Conservation (phyloP, 2,797 vertebrate genomes). For the Coendou prehensilis region DNA sequence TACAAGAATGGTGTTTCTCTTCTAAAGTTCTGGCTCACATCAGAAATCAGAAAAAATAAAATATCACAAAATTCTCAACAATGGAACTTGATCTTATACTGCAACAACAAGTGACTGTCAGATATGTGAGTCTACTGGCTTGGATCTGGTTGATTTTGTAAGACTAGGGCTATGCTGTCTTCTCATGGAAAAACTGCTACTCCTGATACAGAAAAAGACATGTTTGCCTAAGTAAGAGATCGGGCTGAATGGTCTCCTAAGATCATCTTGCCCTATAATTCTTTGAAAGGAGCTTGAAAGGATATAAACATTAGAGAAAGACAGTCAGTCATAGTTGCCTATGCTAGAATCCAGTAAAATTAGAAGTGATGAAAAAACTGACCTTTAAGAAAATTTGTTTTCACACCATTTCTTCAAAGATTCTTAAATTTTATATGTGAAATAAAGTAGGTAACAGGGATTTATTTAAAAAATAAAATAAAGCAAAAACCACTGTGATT, state of each 20-base stretch:
- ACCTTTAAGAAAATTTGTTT: conserved; percentile 48
- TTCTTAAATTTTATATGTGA: conserved; percentile 13
- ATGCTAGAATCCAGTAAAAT: conserved; percentile 17
- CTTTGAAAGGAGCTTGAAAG: conserved; percentile 20
- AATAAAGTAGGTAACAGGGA: background rate
- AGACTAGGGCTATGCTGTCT: background rate
- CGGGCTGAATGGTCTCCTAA: background rate
- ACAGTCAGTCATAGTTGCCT: background rate
- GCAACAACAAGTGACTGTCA: conserved; percentile 7
- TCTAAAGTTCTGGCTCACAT: background rate
- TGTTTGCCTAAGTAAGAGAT: conserved; percentile 31
- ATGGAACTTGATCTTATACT: background rate
- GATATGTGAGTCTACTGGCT: background rate
- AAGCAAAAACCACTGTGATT: conserved; percentile 3
- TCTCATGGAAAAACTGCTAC: background rate
- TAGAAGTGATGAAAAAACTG: conserved; percentile 21
- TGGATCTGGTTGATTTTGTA: conserved; percentile 16
- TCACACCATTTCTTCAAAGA: conserved; percentile 44
- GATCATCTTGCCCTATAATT: conserved; percentile 20
- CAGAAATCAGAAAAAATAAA: conserved; percentile 46
- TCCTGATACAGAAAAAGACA: background rate
- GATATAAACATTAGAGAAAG: conserved; percentile 32
- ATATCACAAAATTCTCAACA: conserved; percentile 40
- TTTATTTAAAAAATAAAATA: background rate
- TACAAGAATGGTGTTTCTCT: conserved; percentile 30